Evolutionary conservation across 2,797 vertebrate genomes (phyloP).

Genomic region (Mergus octosetaceus): DNA sequence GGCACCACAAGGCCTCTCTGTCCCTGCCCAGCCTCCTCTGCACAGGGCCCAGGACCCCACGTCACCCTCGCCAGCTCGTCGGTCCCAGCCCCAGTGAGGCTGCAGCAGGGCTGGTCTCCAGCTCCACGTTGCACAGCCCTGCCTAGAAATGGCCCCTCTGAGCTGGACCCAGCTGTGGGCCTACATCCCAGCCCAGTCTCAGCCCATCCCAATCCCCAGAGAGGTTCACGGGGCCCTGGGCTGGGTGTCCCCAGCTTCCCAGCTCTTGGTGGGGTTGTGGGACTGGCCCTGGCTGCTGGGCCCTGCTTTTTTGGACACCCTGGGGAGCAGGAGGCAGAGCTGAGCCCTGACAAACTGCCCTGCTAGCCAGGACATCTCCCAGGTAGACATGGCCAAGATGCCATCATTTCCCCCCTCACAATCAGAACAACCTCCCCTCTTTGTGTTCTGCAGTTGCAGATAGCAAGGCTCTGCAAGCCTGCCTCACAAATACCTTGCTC

Average conservation of each 20-base stretch:
- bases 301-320: background rate
- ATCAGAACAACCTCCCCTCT: background rate
- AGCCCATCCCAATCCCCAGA: too few relatives aligned
- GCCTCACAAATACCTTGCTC: background rate
- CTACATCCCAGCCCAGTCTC: background rate
- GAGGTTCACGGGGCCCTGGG: too few relatives aligned
- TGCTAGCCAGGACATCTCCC: background rate
- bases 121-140: background rate
- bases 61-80: too few relatives aligned
- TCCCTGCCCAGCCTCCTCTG: background rate
- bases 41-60: background rate
- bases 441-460: background rate
- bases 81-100: background rate
- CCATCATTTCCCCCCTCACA: accelerated
- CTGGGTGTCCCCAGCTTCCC: background rate
- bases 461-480: background rate
- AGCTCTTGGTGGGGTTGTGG: background rate
- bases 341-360: background rate
- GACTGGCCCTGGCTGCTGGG: accelerated
- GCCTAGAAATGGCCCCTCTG: accelerated
- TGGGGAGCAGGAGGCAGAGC: accelerated
- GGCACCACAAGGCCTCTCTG: background rate
- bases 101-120: background rate
- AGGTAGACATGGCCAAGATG: background rate
- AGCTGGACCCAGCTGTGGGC: background rate